Base-by-base conservation (phyloP, 2,113 vertebrate species). In the Esox niger region DNA sequence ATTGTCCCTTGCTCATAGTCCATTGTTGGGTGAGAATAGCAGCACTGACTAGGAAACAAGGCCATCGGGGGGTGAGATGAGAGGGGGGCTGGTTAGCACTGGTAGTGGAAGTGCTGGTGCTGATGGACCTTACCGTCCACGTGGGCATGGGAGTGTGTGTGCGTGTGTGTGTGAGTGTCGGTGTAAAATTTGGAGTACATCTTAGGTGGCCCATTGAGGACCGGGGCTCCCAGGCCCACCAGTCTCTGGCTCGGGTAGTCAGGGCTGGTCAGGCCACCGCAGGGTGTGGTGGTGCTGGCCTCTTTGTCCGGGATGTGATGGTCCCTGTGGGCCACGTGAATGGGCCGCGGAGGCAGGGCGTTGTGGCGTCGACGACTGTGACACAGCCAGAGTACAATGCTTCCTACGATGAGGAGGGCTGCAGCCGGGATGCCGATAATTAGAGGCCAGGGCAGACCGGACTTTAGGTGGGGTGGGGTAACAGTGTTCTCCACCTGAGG, bases 331-430 rank as follows among this genome's bases (percentile, higher is more conserved):
- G 57, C n/a, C 2, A 30, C 38, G 17, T 10, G 13, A 15, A 43
- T 43, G 33, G 3, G 73, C 54, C 77, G 66, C 1, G 76, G 70
- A 0, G 75, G 81, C 33, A 74, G 69, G 38, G 61, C 26, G 9
- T 11, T 23, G 10, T 86, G 79, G 5, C 79, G 80, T 3, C 79
- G 70, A 15, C 71, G 86, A 29, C 70, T 84, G 68, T 88, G 87
- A 75, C 87, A 88, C 60, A 88, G 62, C 85, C 87, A 88, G 46
- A 88, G 76, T 21, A 88, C 82, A 2, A 88, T 82, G 54, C 84
- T 79, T 49, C 87, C 87, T 15, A 87, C 80, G 52, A 88, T 88
- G 56, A 88, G 85, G 26, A 88, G 76, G 38, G 87, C 87, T 1
- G 77, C 79, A 0, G 87, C 84, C 13, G 87, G 87, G 62, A 88